Conservation (phyloP, 2,113 vertebrate genomes). For the Hemicordylus capensis region DNA sequence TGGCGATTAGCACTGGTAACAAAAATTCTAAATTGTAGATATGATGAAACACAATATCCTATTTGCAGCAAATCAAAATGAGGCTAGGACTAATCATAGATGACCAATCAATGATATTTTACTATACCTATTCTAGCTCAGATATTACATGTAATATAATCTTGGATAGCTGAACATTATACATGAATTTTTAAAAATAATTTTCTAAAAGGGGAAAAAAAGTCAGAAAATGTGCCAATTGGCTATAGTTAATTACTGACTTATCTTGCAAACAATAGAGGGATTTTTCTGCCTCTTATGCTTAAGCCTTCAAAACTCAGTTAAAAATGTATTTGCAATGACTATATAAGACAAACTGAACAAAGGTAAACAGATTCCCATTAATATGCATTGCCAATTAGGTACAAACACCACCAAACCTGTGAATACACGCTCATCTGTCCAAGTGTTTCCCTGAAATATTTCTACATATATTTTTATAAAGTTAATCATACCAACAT, state of each 20-base stretch:
- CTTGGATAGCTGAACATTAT: conserved; percentile 55
- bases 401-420: conserved; percentile 46
- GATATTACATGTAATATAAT: conserved; percentile 46
- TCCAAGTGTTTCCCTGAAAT: conserved; percentile 68
- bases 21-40: not conserved
- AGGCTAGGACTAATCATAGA: conserved; percentile 44
- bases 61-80: conserved; percentile 36
- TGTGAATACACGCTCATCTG: conserved; percentile 56
- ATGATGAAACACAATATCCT: conserved; percentile 31
- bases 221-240: conserved; percentile 57
- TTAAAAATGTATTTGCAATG: conserved; percentile 62
- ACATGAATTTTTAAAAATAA: conserved; percentile 35
- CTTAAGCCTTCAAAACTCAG: conserved; percentile 42
- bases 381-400: conserved; percentile 54
- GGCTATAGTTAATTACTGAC: conserved; percentile 39
- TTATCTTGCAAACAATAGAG: conserved; percentile 47
- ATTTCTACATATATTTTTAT: conserved; percentile 54
- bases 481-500: conserved; percentile 64
- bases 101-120: conserved; percentile 46
- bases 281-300: conserved; percentile 58
- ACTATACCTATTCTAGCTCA: conserved; percentile 44
- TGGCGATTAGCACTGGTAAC: no score
- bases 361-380: conserved; percentile 50
- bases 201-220: conserved; percentile 7
- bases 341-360: conserved; percentile 55